A percentile compares a stretch with the other conserved stretches of the same genome.
Evolutionary conservation across 2,113 vertebrate genomes (phyloP).

Genomic region (Cariama cristata): DNA sequence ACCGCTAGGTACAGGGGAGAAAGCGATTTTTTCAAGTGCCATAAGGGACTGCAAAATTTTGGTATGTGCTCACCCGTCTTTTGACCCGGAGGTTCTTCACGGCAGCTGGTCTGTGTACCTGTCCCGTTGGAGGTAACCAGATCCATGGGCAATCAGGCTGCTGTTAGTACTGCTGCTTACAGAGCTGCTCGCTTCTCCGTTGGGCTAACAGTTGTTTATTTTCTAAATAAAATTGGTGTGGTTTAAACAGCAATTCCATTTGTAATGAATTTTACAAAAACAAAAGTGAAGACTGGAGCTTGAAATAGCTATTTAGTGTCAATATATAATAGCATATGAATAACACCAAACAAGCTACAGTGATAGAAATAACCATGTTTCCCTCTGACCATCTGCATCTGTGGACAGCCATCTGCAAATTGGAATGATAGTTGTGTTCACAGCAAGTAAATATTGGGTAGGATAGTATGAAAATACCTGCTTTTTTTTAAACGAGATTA

Average conservation of each 20-base stretch:
- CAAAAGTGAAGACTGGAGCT: background rate
- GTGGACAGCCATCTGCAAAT: background rate
- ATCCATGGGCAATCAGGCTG: background rate
- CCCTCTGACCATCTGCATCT: background rate
- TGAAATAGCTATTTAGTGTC: background rate
- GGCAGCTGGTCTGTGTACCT: background rate
- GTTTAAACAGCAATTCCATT: background rate
- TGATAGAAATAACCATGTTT: background rate
- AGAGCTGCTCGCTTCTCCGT: background rate
- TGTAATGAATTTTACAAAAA: background rate
- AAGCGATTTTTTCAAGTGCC: background rate
- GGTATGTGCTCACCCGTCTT: background rate
- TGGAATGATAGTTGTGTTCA: background rate
- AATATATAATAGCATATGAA: background rate
- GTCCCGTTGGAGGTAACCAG: background rate
- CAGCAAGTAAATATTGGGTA: background rate
- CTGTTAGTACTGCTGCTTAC: background rate
- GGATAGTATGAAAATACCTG: background rate
- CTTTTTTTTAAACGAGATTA: background rate
- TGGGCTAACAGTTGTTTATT: background rate
- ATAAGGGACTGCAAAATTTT: background rate
- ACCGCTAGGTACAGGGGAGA: background rate
- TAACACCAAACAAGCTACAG: background rate
- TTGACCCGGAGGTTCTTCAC: background rate
- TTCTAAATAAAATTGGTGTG: background rate